phyloP scores from a whole-genome alignment of 2,797 vertebrate species.

The Sebastes hopkinsi region DNA sequence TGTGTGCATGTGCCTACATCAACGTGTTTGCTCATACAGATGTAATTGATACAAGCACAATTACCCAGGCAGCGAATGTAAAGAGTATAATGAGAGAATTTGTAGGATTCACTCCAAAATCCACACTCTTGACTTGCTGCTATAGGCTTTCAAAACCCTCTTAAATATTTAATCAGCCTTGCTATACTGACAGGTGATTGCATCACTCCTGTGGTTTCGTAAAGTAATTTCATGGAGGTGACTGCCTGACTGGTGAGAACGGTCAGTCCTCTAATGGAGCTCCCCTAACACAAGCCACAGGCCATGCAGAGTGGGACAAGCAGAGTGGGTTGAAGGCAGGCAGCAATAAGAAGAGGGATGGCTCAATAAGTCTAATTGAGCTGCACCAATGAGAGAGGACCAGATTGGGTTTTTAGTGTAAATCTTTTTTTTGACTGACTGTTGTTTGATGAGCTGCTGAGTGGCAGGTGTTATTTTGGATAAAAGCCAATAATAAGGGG shows the following conservation, averaged over 20 bases:
- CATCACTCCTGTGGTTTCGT: conserved; percentile 29
- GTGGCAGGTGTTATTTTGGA: background rate
- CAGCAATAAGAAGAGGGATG: conserved; percentile 14
- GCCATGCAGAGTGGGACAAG: background rate
- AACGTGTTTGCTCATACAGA: background rate
- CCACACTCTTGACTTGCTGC: background rate
- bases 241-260: background rate
- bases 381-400: conserved; percentile 12
- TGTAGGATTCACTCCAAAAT: background rate
- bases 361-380: conserved; percentile 20
- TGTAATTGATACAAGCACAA: background rate
- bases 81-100: background rate
- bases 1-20: background rate
- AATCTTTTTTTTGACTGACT: background rate
- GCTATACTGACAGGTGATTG: conserved; percentile 20
- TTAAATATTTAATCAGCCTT: conserved; percentile 35
- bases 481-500: background rate
- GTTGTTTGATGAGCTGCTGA: background rate
- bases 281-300: background rate
- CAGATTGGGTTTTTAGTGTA: background rate
- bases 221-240: conserved; percentile 40
- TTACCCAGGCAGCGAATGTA: background rate
- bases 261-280: conserved; percentile 26
- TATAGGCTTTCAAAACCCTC: background rate
- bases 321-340: background rate